Conservation (phyloP, 2,797 vertebrate species). For the Lates japonicus region DNA sequence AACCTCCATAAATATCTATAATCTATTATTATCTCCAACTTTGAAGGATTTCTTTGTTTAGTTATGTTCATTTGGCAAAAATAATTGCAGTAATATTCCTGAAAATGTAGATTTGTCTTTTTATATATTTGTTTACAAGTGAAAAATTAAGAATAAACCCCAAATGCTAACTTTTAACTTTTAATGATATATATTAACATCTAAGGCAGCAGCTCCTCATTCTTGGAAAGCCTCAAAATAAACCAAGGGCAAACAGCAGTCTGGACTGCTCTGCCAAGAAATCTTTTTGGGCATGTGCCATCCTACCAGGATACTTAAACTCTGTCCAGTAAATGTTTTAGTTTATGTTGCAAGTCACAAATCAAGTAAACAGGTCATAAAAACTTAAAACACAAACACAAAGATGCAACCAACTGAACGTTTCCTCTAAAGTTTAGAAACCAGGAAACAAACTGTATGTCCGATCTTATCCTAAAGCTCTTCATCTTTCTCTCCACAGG, state of each 20-base stretch:
- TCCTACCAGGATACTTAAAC: neutral
- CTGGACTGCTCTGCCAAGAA: neutral
- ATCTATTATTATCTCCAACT: neutral
- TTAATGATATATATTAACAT: neutral
- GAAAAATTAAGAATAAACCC: neutral
- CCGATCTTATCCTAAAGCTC: neutral
- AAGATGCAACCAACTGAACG: neutral
- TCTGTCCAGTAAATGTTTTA: neutral
- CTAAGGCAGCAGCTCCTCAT: neutral
- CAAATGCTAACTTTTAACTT: no score
- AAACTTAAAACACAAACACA: neutral
- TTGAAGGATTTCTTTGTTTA: neutral
- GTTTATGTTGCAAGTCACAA: neutral
- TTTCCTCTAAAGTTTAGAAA: neutral
- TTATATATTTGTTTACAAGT: neutral
- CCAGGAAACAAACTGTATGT: neutral
- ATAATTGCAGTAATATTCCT: neutral
- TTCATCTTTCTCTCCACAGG: constrained; percentile 80
- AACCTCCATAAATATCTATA: neutral
- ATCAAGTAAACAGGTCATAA: neutral
- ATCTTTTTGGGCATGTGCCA: neutral
- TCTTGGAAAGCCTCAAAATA: neutral
- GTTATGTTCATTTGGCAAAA: neutral
- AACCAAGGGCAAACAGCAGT: neutral
- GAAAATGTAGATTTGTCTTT: neutral